Evolutionary conservation across 2,797 vertebrate genomes (phyloP).

Genomic region (Carapus acus): DNA sequence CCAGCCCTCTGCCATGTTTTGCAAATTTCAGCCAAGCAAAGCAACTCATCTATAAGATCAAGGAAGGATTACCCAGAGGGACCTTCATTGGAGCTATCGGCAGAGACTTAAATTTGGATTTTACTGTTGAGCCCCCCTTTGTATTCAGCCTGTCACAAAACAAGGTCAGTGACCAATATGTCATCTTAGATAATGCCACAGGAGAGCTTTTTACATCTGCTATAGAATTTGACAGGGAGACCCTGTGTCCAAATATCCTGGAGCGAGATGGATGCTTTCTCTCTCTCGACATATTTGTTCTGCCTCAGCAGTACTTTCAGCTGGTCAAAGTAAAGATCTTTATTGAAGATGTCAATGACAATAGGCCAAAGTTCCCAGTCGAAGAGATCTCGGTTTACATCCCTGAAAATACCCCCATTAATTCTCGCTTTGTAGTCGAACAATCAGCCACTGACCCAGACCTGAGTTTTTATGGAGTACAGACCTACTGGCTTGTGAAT

Average conservation of each 20-base stretch:
- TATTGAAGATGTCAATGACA: slow-evolving; percentile 93
- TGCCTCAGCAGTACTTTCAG: slow-evolving; percentile 95
- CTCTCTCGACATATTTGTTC: slow-evolving; percentile 87
- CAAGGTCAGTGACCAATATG: slow-evolving; percentile 81
- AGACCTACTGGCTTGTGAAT: slow-evolving; percentile 91
- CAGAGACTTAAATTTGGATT: slow-evolving; percentile 80
- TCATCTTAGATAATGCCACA: slow-evolving; percentile 83
- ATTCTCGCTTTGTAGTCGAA: slow-evolving; percentile 87
- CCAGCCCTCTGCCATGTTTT: slow-evolving; percentile 84
- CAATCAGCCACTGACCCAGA: slow-evolving; percentile 91
- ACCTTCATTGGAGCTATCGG: slow-evolving; percentile 89
- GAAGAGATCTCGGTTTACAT: slow-evolving; percentile 82
- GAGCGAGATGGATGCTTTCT: slow-evolving; percentile 76
- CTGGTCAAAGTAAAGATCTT: slow-evolving; percentile 93
- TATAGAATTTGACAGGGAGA: slow-evolving; percentile 87
- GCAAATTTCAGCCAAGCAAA: slow-evolving; percentile 89
- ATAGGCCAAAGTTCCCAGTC: slow-evolving; percentile 84
- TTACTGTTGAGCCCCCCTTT: slow-evolving; percentile 72
- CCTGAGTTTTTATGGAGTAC: slow-evolving; percentile 80
- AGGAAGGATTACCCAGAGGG: slow-evolving; percentile 88
- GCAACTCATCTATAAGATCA: slow-evolving; percentile 93
- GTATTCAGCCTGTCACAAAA: slow-evolving; percentile 86
- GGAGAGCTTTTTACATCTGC: slow-evolving; percentile 88
- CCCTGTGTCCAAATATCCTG: slow-evolving; percentile 76
- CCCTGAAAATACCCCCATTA: slow-evolving; percentile 87